These are phyloP conservation scores for Ceratoteleas bidentatus DNA, from an alignment of 1,140 invertebrate genomes.

Conservation along the genomic window DNA sequence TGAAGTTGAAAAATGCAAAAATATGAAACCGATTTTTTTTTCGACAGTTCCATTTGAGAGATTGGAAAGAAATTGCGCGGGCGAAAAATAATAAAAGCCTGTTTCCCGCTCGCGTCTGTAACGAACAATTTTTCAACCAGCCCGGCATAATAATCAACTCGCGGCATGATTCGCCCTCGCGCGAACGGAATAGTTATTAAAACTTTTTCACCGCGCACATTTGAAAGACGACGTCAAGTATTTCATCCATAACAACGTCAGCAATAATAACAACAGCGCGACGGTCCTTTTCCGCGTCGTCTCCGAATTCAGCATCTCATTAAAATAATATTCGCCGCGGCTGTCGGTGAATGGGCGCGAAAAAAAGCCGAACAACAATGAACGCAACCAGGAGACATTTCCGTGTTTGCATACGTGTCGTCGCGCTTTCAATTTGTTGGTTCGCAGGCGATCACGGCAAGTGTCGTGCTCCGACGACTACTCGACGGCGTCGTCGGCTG, in stretches of 20 bases:
- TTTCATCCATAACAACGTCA: conserved; percentile 21
- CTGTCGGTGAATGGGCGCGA: conserved; percentile 40
- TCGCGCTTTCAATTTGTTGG: conserved; percentile 65
- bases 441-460: conserved; percentile 60
- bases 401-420: conserved; percentile 65
- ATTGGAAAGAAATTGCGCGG: conserved; percentile 8
- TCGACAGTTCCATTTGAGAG: conserved; percentile 7
- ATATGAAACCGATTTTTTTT: conserved; percentile 16
- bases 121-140: neutral
- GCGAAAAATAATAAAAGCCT: neutral
- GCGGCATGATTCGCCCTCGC: neutral
- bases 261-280: conserved; percentile 37
- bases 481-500: conserved; percentile 44
- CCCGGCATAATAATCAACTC: conserved; percentile 2
- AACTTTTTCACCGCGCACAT: conserved; percentile 6
- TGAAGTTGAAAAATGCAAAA: conserved; percentile 15
- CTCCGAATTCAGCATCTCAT: conserved; percentile 49
- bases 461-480: conserved; percentile 35
- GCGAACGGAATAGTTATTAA: conserved; percentile 12
- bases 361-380: conserved; percentile 53
- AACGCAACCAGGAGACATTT: conserved; percentile 50
- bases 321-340: conserved; percentile 60
- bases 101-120: neutral
- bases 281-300: conserved; percentile 25
- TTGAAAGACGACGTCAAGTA: conserved; percentile 32